phyloP scores from a whole-genome alignment of 2,113 vertebrate genomes.

The Amblyornis subalaris region DNA sequence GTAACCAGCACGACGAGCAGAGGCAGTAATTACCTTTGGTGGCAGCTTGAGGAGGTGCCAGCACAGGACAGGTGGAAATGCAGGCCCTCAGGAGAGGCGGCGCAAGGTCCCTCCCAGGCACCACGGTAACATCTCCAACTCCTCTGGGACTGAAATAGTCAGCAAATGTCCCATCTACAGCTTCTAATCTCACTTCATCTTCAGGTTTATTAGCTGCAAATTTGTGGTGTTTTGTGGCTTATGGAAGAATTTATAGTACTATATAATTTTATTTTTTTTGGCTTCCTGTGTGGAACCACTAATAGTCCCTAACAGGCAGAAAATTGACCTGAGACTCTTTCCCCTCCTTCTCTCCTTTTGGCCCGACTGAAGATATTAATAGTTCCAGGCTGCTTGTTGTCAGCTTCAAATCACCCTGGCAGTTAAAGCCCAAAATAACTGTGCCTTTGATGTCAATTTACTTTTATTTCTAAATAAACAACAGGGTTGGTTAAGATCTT shows the following conservation, averaged over 20 bases:
- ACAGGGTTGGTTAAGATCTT: background rate
- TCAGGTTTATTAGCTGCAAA: constrained; percentile 74
- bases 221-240: constrained; percentile 67
- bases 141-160: background rate
- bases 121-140: background rate
- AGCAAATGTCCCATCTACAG: constrained; percentile 24
- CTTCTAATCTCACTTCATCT: constrained; percentile 60
- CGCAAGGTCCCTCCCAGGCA: background rate
- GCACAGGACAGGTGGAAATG: background rate
- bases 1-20: background rate
- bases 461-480: constrained; percentile 62
- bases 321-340: constrained; percentile 64
- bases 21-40: background rate
- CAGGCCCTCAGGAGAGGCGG: background rate
- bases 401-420: constrained; percentile 49
- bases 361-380: constrained; percentile 43
- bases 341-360: constrained; percentile 22
- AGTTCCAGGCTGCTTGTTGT: constrained; percentile 44
- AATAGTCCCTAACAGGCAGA: constrained; percentile 70
- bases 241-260: constrained; percentile 72
- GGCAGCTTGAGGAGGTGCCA: background rate
- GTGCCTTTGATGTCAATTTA: constrained; percentile 50
- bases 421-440: constrained; percentile 51
- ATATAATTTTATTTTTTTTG: constrained; percentile 57
- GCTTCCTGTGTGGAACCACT: constrained; percentile 69